phyloP scores from a whole-genome alignment of 2,888 invertebrate genomes.

The Chloromyia formosa region DNA sequence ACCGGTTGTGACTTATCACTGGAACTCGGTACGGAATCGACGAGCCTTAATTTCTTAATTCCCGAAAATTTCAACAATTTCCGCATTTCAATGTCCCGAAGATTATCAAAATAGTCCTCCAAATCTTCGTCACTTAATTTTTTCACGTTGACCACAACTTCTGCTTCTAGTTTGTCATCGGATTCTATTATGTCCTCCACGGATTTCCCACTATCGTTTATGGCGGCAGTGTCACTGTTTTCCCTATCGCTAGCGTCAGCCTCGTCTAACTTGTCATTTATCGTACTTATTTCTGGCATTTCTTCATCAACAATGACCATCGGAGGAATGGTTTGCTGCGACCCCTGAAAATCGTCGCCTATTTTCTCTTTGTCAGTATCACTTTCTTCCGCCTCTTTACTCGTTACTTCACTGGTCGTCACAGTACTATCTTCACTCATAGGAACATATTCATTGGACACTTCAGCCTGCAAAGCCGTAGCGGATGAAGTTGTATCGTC shows the following conservation, averaged over 20 bases:
- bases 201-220: not conserved
- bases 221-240: not conserved
- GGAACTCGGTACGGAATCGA: slow-evolving; percentile 42
- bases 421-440: not conserved
- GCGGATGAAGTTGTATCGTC: no score
- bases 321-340: not conserved
- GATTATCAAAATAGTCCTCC: slow-evolving; percentile 52
- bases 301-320: not conserved
- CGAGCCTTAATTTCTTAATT: not conserved
- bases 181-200: not conserved
- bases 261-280: not conserved
- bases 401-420: not conserved
- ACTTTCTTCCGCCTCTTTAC: not conserved
- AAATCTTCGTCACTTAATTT: slow-evolving; percentile 46
- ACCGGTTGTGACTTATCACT: slow-evolving; percentile 41
- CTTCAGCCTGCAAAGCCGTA: no score
- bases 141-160: slow-evolving; percentile 28
- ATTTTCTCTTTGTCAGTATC: not conserved
- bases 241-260: not conserved
- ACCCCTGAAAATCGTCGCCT: not conserved
- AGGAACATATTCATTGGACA: slow-evolving; percentile 4
- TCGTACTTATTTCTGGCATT: not conserved
- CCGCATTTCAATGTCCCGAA: slow-evolving; percentile 58
- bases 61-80: slow-evolving; percentile 58
- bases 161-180: slow-evolving; percentile 33